Evolutionary conservation across 2,888 invertebrate genomes (phyloP).

Genomic region (Choreutis nemorana): DNA sequence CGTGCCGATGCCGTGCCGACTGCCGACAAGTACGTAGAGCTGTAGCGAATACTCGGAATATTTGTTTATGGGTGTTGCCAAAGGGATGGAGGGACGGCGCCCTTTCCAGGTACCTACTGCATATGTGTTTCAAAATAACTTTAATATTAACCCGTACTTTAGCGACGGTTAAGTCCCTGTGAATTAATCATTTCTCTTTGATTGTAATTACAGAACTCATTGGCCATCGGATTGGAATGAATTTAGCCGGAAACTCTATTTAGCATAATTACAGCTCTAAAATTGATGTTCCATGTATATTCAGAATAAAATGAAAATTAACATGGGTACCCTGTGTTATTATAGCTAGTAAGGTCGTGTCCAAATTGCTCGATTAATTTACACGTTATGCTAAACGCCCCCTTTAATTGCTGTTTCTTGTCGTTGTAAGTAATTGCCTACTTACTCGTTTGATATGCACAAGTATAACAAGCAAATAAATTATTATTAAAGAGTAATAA

Average conservation of each 20-base stretch:
- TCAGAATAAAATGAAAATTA: slow-evolving; percentile 19
- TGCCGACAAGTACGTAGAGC: no score
- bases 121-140: no score
- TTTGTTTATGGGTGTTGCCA: slow-evolving; percentile 22
- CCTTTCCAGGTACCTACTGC: no score
- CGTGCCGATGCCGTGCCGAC: no score
- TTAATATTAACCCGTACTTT: no score
- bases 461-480: no score
- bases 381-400: slow-evolving; percentile 15
- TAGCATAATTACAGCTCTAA: slow-evolving; percentile 8
- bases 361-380: slow-evolving; percentile 19
- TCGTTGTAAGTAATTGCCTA: no score
- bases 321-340: slow-evolving; percentile 16
- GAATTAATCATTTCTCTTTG: slow-evolving; percentile 8
- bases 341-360: slow-evolving; percentile 17
- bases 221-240: slow-evolving; percentile 4
- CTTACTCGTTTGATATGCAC: no score
- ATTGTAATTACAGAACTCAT: slow-evolving; percentile 5
- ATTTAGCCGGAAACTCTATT: slow-evolving; percentile 6
- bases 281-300: slow-evolving; percentile 9
- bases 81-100: no score
- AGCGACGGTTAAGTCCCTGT: no score
- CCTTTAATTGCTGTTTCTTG: no score
- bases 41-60: slow-evolving; percentile 26
- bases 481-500: no score